These are phyloP conservation scores for Eueremaeus valkanovi DNA, from an alignment of 2,888 invertebrate genomes.

Conservation along the genomic window DNA sequence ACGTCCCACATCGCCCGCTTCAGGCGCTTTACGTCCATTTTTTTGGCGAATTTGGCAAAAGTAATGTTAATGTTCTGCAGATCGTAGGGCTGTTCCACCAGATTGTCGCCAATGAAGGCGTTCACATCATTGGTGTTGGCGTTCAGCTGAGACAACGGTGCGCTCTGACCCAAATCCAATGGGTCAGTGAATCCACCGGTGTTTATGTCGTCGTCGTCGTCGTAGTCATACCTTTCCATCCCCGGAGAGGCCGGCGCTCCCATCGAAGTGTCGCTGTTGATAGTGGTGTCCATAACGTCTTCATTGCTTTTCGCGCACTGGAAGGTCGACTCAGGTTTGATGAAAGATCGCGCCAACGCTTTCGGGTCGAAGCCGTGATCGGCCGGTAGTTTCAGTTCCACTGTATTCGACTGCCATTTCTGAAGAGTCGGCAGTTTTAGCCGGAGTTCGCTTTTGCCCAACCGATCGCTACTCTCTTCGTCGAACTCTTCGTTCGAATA, in stretches of 20 bases:
- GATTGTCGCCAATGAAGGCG: constrained; percentile 39
- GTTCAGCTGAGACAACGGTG: constrained; percentile 11
- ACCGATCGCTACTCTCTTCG: neutral
- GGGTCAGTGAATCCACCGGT: constrained; percentile 17
- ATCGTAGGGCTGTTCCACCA: constrained; percentile 39
- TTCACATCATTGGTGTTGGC: neutral
- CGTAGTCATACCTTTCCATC: constrained; percentile 34
- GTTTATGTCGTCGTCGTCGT: constrained; percentile 39
- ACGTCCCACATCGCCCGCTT: constrained; percentile 71
- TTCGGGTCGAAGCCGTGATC: constrained; percentile 39
- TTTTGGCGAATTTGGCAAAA: constrained; percentile 77
- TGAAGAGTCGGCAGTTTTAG: constrained; percentile 27
- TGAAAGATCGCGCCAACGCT: constrained; percentile 26
- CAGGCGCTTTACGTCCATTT: constrained; percentile 76
- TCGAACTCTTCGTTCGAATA: neutral
- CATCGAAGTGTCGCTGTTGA: neutral
- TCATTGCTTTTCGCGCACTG: constrained; percentile 25
- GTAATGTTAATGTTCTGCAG: constrained; percentile 67
- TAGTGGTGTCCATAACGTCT: constrained; percentile 12
- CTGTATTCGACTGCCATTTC: constrained; percentile 21
- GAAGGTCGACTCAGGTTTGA: constrained; percentile 15
- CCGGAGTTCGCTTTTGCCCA: neutral
- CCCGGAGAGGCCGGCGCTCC: constrained; percentile 26
- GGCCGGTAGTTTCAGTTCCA: constrained; percentile 23
- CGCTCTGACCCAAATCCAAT: constrained; percentile 12